phyloP scores from a whole-genome alignment of 2,113 vertebrate species.

The Uria lomvia region DNA sequence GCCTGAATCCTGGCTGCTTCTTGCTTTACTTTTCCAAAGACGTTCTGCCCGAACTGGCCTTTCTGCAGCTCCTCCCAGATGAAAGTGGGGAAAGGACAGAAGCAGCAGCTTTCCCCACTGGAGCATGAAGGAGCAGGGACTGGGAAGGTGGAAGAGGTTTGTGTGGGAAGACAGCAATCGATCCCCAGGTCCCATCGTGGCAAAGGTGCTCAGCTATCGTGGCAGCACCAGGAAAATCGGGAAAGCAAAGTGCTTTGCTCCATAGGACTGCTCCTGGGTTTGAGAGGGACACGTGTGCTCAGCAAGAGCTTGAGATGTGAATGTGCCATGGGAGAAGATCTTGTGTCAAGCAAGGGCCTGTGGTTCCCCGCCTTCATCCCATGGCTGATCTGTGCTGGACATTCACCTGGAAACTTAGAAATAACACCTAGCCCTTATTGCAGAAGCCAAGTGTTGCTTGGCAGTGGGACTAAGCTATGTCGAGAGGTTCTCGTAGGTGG shows the following conservation, averaged over 20 bases:
- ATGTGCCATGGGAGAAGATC: neutral
- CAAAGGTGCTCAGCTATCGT: neutral
- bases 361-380: neutral
- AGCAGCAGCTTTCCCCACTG: neutral
- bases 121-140: conserved; percentile 1
- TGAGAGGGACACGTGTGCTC: neutral
- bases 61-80: conserved; percentile 12
- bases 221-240: accelerated
- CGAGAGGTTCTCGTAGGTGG: accelerated
- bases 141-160: neutral
- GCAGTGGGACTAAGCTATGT: neutral
- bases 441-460: neutral
- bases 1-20: neutral
- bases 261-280: neutral
- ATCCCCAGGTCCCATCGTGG: neutral
- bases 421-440: neutral
- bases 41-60: accelerated
- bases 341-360: neutral
- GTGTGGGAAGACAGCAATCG: neutral
- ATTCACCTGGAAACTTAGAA: neutral
- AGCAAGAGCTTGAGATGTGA: neutral
- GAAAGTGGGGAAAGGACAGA: conserved; percentile 22
- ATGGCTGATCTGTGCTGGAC: neutral
- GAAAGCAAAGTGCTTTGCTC: neutral
- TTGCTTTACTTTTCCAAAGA: neutral